Conservation (phyloP, 2,888 invertebrate species). For the Oscheius myriophilus region DNA sequence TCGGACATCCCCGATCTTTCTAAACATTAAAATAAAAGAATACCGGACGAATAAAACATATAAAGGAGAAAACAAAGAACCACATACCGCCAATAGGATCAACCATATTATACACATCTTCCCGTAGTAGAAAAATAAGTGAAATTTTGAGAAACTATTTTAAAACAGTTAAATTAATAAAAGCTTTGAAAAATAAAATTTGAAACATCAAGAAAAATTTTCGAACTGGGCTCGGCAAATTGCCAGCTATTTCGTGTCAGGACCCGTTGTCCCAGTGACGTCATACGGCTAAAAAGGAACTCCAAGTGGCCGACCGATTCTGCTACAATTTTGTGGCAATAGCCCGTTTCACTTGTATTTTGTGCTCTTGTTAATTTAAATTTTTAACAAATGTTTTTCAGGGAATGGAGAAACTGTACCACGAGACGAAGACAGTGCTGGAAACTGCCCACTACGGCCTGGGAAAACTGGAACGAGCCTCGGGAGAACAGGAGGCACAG, state of each 20-base stretch:
- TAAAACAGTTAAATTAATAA: not conserved
- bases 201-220: not conserved
- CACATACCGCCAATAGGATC: too few species aligned
- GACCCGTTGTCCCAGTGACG: not conserved
- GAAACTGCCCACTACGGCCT: conserved; percentile 59
- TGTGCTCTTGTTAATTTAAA: conserved; percentile 9
- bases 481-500: conserved; percentile 64
- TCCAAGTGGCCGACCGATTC: conserved; percentile 8
- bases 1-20: conserved; percentile 1
- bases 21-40: not conserved
- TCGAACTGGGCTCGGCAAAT: not conserved
- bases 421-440: conserved; percentile 58
- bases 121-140: conserved; percentile 6
- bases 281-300: not conserved
- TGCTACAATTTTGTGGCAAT: not conserved
- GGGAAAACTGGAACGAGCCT: conserved; percentile 54
- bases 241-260: conserved; percentile 5
- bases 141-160: not conserved
- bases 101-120: too few species aligned
- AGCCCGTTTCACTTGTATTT: not conserved
- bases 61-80: too few species aligned
- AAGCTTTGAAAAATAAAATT: not conserved
- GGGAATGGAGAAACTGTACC: conserved; percentile 65
- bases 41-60: not conserved
- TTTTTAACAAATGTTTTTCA: conserved; percentile 1